Evolutionary conservation across 1,140 invertebrate species (phyloP).

Genomic region (Bradynema listronoti): DNA sequence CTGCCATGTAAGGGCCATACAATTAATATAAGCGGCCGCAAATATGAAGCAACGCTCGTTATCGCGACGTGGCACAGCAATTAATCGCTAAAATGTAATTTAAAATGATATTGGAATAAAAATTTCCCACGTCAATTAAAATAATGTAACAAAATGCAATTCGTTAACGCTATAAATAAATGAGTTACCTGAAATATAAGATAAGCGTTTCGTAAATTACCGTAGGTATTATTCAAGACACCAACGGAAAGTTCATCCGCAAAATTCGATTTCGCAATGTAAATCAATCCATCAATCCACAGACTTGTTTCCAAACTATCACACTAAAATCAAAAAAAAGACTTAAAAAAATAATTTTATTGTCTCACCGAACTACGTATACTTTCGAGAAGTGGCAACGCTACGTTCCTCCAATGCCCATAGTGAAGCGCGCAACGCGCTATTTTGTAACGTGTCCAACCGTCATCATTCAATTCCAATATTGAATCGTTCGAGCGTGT

Average conservation of each 20-base stretch:
- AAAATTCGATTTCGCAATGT: conserved; percentile 19
- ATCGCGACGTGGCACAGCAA: too few relatives aligned
- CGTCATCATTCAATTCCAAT: too few relatives aligned
- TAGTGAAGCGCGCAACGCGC: conserved; percentile 20
- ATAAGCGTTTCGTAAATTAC: not conserved
- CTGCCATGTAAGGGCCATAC: too few relatives aligned
- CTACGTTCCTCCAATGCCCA: conserved; percentile 19
- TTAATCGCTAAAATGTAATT: too few relatives aligned
- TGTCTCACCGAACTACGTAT: conserved; percentile 1
- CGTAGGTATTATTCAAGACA: not conserved
- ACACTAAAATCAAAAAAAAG: conserved; percentile 14
- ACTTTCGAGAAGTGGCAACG: conserved; percentile 20
- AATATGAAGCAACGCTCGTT: too few relatives aligned
- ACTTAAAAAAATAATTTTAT: not conserved
- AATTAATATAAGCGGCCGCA: too few relatives aligned
- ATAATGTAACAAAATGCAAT: too few relatives aligned
- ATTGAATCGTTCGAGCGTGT: too few relatives aligned
- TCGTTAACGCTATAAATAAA: too few relatives aligned
- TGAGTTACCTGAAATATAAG: conserved; percentile 7
- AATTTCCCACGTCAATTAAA: too few relatives aligned
- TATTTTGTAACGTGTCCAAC: conserved; percentile 15
- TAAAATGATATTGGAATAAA: too few relatives aligned
- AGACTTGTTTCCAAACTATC: conserved; percentile 15
- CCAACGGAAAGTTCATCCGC: conserved; percentile 4
- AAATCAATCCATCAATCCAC: conserved; percentile 14